phyloP scores from a whole-genome alignment of 2,113 vertebrate genomes.

The Misgurnus anguillicaudatus region DNA sequence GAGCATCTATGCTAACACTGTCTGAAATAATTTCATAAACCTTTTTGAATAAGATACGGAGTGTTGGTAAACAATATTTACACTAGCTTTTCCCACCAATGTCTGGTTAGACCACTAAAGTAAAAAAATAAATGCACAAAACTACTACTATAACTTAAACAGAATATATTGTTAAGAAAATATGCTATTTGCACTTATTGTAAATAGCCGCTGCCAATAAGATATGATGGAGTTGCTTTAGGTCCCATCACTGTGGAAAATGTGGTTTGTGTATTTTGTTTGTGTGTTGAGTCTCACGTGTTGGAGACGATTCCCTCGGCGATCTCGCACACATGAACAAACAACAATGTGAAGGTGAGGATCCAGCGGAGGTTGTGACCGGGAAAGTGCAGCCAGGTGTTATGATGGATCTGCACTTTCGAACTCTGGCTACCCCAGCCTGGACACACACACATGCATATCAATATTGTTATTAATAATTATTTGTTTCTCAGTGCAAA shows the following conservation, averaged over 20 bases:
- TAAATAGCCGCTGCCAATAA: neutral
- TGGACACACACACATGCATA: slow-evolving; percentile 55
- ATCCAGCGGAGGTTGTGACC: slow-evolving; percentile 97
- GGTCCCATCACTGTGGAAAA: neutral
- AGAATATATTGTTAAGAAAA: no score
- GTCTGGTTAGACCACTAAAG: no score
- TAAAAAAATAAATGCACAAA: no score
- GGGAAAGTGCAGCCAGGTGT: slow-evolving; percentile 98
- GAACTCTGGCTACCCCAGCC: slow-evolving; percentile 99
- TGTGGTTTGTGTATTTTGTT: neutral
- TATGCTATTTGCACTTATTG: no score
- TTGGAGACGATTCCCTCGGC: slow-evolving; percentile 94
- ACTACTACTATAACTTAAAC: no score
- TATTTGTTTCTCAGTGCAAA: no score
- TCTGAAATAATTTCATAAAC: no score
- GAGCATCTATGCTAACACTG: neutral
- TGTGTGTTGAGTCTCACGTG: slow-evolving; percentile 74
- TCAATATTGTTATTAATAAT: neutral
- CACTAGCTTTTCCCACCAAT: no score
- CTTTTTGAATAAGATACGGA: no score
- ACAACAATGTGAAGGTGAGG: slow-evolving; percentile 92
- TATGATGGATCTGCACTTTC: slow-evolving; percentile 98
- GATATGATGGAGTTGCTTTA: neutral
- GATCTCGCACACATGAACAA: slow-evolving; percentile 96
- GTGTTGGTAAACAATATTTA: no score